phyloP scores from a whole-genome alignment of 2,113 vertebrate species.

The Esox niger region DNA sequence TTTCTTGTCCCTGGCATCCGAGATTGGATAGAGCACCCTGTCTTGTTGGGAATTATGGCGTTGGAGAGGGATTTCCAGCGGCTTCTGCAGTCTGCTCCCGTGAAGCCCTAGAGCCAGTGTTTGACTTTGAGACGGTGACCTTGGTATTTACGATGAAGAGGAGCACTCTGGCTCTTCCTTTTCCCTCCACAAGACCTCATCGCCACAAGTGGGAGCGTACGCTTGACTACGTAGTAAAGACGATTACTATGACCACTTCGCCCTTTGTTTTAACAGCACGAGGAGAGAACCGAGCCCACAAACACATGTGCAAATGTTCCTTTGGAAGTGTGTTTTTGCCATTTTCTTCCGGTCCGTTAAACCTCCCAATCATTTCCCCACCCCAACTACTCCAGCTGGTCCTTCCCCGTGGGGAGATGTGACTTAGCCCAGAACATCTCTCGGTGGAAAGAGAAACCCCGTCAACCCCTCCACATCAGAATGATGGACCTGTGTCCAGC shows the following conservation, averaged over 20 bases:
- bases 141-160: constrained; percentile 14
- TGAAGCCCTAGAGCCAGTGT: constrained; percentile 33
- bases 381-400: background rate
- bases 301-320: background rate
- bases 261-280: background rate
- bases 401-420: background rate
- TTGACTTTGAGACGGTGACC: constrained; percentile 59
- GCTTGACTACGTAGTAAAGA: background rate
- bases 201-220: background rate
- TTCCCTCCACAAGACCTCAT: background rate
- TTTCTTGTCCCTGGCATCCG: constrained; percentile 44
- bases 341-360: background rate
- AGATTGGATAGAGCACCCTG: constrained; percentile 25
- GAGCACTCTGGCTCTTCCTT: background rate
- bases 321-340: background rate
- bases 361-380: background rate
- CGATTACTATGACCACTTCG: background rate
- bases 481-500: background rate
- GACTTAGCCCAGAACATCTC: background rate
- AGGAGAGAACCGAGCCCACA: too few species aligned
- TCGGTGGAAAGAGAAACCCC: background rate
- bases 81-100: constrained; percentile 47
- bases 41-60: constrained; percentile 38
- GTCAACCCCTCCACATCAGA: background rate
- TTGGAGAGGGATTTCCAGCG: constrained; percentile 42